phyloP scores from a whole-genome alignment of 2,797 vertebrate genomes.

The Accipiter badius region DNA sequence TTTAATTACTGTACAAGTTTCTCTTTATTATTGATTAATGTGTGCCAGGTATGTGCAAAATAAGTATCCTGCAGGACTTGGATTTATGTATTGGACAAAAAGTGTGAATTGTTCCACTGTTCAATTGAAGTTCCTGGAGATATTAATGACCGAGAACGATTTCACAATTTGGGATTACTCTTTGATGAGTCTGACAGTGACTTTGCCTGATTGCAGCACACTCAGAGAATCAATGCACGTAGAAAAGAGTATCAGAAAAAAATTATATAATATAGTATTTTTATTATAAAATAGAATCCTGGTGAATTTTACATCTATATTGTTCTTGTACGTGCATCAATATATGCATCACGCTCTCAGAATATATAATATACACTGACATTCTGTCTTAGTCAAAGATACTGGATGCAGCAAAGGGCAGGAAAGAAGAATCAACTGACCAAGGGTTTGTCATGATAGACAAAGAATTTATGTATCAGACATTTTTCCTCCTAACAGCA shows the following conservation, averaged over 20 bases:
- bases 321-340: neutral
- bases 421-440: neutral
- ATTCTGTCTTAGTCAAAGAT: neutral
- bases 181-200: neutral
- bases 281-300: neutral
- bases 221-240: neutral
- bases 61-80: constrained; percentile 19
- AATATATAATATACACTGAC: neutral
- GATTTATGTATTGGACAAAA: neutral
- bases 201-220: neutral
- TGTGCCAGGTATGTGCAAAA: constrained; percentile 12
- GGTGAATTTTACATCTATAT: neutral
- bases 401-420: neutral
- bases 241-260: neutral
- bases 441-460: neutral
- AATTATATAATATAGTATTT: neutral
- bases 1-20: constrained; percentile 50
- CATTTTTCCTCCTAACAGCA: neutral
- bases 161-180: neutral
- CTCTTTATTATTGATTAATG: constrained; percentile 21
- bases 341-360: neutral
- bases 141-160: neutral
- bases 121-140: neutral
- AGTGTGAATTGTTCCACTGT: neutral
- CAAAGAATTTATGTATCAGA: neutral